A percentile compares a stretch with the other conserved stretches of the same genome.
Evolutionary conservation across 2,113 vertebrate species (phyloP).

Genomic region (Rhinoderma darwinii): DNA sequence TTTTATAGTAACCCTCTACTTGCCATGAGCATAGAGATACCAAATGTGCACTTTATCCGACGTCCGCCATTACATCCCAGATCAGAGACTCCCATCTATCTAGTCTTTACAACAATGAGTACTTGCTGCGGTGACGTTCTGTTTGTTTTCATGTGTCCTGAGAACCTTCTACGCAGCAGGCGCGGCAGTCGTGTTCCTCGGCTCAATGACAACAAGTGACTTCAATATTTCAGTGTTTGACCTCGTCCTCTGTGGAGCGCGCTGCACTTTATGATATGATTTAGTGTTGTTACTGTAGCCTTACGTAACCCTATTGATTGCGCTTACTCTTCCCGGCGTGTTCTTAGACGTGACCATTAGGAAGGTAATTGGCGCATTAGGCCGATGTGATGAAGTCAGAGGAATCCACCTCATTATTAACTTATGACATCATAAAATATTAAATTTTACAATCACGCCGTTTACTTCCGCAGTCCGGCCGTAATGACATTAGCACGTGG

Average conservation of each 20-base stretch:
- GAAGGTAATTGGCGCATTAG: conserved; percentile 11
- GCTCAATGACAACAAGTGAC: background rate
- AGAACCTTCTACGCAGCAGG: background rate
- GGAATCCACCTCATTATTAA: background rate
- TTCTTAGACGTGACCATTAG: background rate
- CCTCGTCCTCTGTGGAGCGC: background rate
- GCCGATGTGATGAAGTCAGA: background rate
- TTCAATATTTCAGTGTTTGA: background rate
- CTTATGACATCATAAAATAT: background rate
- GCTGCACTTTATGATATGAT: background rate
- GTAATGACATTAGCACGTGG: background rate
- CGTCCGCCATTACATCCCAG: no score
- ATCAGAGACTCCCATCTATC: no score
- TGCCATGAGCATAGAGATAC: no score
- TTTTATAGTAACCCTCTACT: no score
- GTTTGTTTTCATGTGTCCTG: background rate
- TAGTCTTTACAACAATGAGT: no score
- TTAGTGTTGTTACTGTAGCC: background rate
- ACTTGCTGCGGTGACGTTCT: background rate
- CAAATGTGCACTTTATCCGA: no score
- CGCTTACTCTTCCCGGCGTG: background rate
- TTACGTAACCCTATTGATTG: conserved; percentile 29
- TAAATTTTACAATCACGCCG: background rate
- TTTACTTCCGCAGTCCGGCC: background rate
- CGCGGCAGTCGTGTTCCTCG: background rate